Base-by-base conservation (phyloP, 2,888 invertebrate genomes). In the Mythimna pallens region DNA sequence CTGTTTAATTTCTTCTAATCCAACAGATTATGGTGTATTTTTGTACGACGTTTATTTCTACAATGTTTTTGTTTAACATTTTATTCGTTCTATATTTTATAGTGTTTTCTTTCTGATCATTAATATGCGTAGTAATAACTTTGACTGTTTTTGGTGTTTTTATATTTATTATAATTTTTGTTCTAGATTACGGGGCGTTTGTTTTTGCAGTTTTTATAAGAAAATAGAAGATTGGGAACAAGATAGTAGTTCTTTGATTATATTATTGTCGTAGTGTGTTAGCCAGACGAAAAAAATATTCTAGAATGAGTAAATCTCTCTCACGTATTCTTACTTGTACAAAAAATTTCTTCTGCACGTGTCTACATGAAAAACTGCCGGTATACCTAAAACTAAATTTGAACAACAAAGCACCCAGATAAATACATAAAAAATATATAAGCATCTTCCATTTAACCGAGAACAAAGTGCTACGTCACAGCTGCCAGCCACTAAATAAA, bases 1-100 rank as follows among this genome's bases (percentile, higher is more conserved):
- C 89, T 92, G 91, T 91, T 93, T 94, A 94, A 94, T 94, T 93
- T 92, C 90, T 90, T 88, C 83, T 88, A 90, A 92, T 91, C 89
- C 89, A 83, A 87, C 81, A 89, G 81, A 89, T 85, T 86, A 87
- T 78, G 43, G 71, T 78, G 59, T 86, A 82, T 87, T 87, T 87
- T 84, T 72, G 67, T 73, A 64, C 54, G 36, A 57, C 59, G 70
- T 78, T 59, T 80, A 70, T 74, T 77, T 86, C 81, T 78, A 80
- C 71, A 82, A 76, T 81, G 76, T 73, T 76, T 77, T 79, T 65
- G 58, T 66, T 61, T 62, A 62, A 65, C 61, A 73, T 76, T 79
- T 74, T 73, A 77, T 77, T 76, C 47, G 47, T 65, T 55, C 22
- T 58, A 59, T 84, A 69, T 72, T 78, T 80, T 77, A 70, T 62